Evolutionary conservation across 2,888 invertebrate species (phyloP).

Genomic region (Willowsia nigromaculata): DNA sequence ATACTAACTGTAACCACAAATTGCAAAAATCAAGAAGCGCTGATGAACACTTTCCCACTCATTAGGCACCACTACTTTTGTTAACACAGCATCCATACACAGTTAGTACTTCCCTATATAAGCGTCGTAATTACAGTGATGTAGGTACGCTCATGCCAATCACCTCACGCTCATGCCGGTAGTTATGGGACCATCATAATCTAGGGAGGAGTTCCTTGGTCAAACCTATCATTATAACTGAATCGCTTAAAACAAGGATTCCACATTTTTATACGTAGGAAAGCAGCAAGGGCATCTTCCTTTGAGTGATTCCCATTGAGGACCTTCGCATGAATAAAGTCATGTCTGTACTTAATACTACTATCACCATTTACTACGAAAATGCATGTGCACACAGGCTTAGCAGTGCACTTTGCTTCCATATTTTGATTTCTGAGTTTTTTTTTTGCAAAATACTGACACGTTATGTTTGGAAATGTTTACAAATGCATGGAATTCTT

Average conservation of each 20-base stretch:
- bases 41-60: no score
- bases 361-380: not conserved
- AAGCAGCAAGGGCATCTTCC: slow-evolving; percentile 68
- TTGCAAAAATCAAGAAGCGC: no score
- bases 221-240: slow-evolving; percentile 65
- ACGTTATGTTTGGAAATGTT: not conserved
- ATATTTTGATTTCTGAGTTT: not conserved
- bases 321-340: slow-evolving; percentile 55
- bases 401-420: not conserved
- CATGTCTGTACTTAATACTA: not conserved
- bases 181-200: slow-evolving; percentile 32
- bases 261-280: slow-evolving; percentile 68
- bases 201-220: slow-evolving; percentile 60
- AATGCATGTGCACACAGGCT: not conserved
- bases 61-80: slow-evolving; percentile 5
- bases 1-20: slow-evolving; percentile 42
- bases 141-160: slow-evolving; percentile 46
- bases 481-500: no score
- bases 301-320: slow-evolving; percentile 60
- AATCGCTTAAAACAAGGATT: slow-evolving; percentile 64
- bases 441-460: not conserved
- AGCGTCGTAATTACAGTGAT: not conserved
- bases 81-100: not conserved
- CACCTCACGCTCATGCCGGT: not conserved
- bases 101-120: not conserved